Conservation (phyloP, 2,888 invertebrate species). For the Drosophila antonietae region DNA sequence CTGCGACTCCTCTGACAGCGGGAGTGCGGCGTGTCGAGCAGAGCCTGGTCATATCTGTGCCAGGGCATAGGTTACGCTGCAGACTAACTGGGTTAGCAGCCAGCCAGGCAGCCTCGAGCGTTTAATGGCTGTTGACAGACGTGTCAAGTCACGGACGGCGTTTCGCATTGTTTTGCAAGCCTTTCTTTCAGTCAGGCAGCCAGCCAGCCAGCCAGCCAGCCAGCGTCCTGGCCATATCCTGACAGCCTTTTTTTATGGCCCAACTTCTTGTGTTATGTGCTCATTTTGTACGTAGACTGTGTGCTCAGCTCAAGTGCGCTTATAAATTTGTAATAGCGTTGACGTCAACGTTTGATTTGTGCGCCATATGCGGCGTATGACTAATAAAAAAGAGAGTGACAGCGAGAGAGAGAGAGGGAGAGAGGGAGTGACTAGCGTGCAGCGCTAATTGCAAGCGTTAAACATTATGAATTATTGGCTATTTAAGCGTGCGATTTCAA, state of each 20-base stretch:
- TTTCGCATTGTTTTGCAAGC: conserved; percentile 56
- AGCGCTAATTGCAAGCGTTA: conserved; percentile 64
- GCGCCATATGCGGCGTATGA: conserved; percentile 55
- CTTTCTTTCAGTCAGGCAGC: conserved; percentile 26
- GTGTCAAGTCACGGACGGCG: conserved; percentile 68
- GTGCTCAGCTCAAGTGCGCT: conserved; percentile 64
- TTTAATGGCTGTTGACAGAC: conserved; percentile 83
- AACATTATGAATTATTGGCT: conserved; percentile 68
- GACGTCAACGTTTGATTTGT: conserved; percentile 44
- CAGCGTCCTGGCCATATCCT: conserved; percentile 10
- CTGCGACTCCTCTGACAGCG: conserved; percentile 47
- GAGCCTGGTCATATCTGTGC: conserved; percentile 60
- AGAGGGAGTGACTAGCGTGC: background rate
- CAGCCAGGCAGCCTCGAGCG: conserved; percentile 39
- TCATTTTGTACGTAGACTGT: conserved; percentile 53
- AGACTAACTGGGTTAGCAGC: conserved; percentile 74
- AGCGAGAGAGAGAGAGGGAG: background rate
- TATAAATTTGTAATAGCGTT: conserved; percentile 75
- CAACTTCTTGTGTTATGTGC: conserved; percentile 73
- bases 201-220: background rate
- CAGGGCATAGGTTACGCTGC: conserved; percentile 65
- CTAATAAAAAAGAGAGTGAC: conserved; percentile 37
- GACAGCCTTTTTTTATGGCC: conserved; percentile 59
- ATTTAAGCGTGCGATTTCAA: conserved; percentile 38
- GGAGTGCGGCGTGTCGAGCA: background rate